phyloP scores from a whole-genome alignment of 2,797 vertebrate species.

The Mycteria americana region DNA sequence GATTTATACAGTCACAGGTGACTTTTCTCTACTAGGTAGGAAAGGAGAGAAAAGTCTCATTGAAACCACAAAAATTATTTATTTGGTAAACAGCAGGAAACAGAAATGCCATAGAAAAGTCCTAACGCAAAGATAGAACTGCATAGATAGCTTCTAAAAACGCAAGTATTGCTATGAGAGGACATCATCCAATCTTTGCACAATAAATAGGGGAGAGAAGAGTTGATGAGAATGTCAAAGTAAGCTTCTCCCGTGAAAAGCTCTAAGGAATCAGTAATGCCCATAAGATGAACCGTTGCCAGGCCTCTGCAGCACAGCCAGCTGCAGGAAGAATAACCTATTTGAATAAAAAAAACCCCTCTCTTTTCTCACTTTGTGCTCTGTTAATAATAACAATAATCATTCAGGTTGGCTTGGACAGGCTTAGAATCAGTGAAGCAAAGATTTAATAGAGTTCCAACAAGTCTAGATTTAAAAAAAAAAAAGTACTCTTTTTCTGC shows the following conservation, averaged over 20 bases:
- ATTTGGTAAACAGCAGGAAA: background rate
- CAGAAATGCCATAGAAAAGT: background rate
- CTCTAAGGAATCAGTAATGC: background rate
- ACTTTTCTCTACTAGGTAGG: background rate
- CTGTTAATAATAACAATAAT: constrained; percentile 54
- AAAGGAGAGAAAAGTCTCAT: background rate
- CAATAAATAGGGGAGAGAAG: background rate
- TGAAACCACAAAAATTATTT: background rate
- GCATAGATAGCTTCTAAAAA: background rate
- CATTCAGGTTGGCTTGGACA: constrained; percentile 30
- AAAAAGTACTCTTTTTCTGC: background rate
- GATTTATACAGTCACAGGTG: background rate
- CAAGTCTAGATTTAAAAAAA: background rate
- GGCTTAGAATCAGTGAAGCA: constrained; percentile 28
- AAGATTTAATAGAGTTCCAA: constrained; percentile 49
- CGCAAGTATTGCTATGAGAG: background rate
- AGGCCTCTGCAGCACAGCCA: constrained; percentile 26
- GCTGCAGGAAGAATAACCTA: constrained; percentile 2
- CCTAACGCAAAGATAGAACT: background rate
- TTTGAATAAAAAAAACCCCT: background rate
- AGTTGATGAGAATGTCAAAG: background rate
- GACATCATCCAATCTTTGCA: background rate
- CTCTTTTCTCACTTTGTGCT: background rate
- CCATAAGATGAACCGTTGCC: background rate
- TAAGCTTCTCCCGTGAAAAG: constrained; percentile 17